These are phyloP conservation scores for Drosophila dunni DNA, from an alignment of 1,140 invertebrate species.

Conservation along the genomic window DNA sequence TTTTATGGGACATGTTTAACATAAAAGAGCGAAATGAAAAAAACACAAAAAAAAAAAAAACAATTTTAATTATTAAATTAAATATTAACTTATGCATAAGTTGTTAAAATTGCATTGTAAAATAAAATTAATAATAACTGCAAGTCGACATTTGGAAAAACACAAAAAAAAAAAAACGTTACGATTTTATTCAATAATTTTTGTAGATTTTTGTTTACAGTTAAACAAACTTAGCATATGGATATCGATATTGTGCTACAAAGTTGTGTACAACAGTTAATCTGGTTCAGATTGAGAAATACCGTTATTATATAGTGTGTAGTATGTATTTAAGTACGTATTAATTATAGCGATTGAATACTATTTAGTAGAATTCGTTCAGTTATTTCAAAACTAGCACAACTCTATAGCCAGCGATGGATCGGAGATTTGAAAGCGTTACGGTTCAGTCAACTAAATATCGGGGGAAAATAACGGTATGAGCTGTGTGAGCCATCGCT, in stretches of 20 bases:
- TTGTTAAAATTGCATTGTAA: slow-evolving; percentile 47
- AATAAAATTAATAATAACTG: slow-evolving; percentile 32
- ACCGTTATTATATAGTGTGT: neutral
- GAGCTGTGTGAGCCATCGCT: too few relatives aligned
- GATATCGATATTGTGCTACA: neutral
- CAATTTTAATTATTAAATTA: slow-evolving; percentile 6
- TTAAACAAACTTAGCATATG: neutral
- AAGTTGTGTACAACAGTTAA: slow-evolving; percentile 1
- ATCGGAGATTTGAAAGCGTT: too few relatives aligned
- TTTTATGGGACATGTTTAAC: slow-evolving; percentile 47
- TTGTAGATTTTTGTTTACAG: neutral
- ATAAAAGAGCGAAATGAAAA: slow-evolving; percentile 14
- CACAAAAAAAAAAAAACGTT: neutral
- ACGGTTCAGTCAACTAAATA: too few relatives aligned
- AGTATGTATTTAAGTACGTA: slow-evolving; percentile 4
- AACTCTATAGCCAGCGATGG: neutral
- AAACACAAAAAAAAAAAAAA: neutral
- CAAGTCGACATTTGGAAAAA: neutral
- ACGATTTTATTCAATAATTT: slow-evolving; percentile 5
- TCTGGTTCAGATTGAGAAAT: neutral
- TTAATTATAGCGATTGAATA: slow-evolving; percentile 15
- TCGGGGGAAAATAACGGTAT: too few relatives aligned
- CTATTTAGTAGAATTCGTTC: slow-evolving; percentile 1
- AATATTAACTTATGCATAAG: slow-evolving; percentile 29
- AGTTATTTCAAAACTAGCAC: slow-evolving; percentile 14